Evolutionary conservation across 2,113 vertebrate species (phyloP).

Genomic region (Caranx melampygus): DNA sequence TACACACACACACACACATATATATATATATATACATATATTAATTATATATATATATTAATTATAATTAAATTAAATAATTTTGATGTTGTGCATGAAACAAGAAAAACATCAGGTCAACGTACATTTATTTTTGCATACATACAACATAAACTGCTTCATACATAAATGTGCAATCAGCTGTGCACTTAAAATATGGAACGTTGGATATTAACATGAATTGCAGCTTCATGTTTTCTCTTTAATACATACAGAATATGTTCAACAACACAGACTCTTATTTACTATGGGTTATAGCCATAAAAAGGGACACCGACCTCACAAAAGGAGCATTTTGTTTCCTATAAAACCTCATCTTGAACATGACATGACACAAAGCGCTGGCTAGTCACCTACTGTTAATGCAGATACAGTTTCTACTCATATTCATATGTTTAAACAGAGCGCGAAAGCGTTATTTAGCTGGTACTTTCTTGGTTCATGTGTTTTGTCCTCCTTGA

Average conservation of each 20-base stretch:
- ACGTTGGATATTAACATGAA: constrained; percentile 78
- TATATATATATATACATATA: too few relatives aligned
- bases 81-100: not conserved
- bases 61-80: too few relatives aligned
- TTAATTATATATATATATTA: too few relatives aligned
- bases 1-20: too few relatives aligned
- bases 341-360: constrained; percentile 78
- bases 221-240: constrained; percentile 75
- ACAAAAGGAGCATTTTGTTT: constrained; percentile 78
- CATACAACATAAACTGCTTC: constrained; percentile 86
- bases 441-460: constrained; percentile 43
- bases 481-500: constrained; percentile 24
- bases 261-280: constrained; percentile 79
- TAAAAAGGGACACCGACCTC: constrained; percentile 78
- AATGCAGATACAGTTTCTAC: constrained; percentile 70
- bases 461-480: constrained; percentile 41
- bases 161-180: constrained; percentile 82
- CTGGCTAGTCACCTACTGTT: constrained; percentile 72
- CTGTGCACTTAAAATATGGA: constrained; percentile 81
- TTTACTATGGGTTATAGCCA: constrained; percentile 81
- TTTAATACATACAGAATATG: constrained; percentile 81
- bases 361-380: constrained; percentile 76
- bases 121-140: constrained; percentile 87
- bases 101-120: constrained; percentile 53
- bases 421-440: constrained; percentile 43